Base-by-base conservation (phyloP, 2,113 vertebrate genomes). In the Nibea albiflora region DNA sequence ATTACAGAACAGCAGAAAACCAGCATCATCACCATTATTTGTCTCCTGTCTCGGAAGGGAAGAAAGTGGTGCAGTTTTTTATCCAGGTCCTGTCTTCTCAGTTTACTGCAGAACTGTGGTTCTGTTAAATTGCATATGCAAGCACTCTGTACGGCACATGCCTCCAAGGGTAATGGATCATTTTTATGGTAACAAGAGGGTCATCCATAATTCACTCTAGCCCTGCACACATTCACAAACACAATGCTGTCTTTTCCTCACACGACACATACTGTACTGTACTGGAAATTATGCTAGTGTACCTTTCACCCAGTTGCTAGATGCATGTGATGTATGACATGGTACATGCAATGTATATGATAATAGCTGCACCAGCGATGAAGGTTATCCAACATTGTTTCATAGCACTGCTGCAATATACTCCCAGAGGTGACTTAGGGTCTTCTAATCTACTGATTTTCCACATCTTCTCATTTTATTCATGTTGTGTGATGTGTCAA, bases 1-100 rank as follows among this genome's bases (percentile, higher is more conserved):
- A 87, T 92, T 80, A 72, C 52, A 88, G 73, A 69, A 35, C 70
- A 65, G 49, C 0, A 22, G 70, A 81, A 84, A 67, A 53, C 46
- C 17, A 46, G 52, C 42, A 83, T 12, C 73, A 84, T 84, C 75
- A 73, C 49, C 65, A 75, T 78, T 70, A 49, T 83, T 17, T 44
- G 68, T 65, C 20, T 76, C 26, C n/a, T 16, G 16, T 71, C 63
- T 53, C 28, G 1, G 14, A 28, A 67, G 11, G 54, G 50, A 76
- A 52, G 52, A 77, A 58, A 70, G 52, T 20, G 56, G 22, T 75
- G 76, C 66, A 49, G 49, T 76, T 85, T 85, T 85, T 44, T 61
- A 66, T 77, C 60, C 46, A 1, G 26, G 16, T 63, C 57, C 57
- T 56, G 24, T 80, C 71, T 77, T 46, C 69, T 86, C 53, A 52